phyloP scores from a whole-genome alignment of 37 sponge, comb jelly and placozoan species.

The Aplysina aerophoba region DNA sequence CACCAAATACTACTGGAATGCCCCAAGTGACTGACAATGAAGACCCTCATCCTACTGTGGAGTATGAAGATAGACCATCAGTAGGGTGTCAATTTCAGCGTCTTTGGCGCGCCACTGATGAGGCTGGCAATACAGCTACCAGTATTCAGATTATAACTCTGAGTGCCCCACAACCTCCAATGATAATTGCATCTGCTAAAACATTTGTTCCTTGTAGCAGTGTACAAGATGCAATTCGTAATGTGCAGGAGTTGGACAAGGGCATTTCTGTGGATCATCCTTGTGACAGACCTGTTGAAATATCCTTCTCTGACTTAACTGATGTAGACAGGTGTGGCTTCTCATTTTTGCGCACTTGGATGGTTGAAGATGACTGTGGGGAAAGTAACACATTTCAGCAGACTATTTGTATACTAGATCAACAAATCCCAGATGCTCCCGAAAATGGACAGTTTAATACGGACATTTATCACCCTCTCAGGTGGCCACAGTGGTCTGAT shows the following conservation, averaged over 20 bases:
- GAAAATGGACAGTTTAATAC: conserved; percentile 26
- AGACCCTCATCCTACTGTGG: background rate
- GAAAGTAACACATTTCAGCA: background rate
- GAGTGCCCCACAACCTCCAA: background rate
- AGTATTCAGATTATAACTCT: conserved; percentile 25
- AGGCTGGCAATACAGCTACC: conserved; percentile 42
- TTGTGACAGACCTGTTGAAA: conserved; percentile 24
- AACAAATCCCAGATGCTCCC: conserved; percentile 7
- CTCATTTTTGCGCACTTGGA: conserved; percentile 13
- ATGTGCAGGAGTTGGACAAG: background rate
- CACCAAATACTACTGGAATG: conserved; percentile 28
- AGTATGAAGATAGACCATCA: conserved; percentile 35
- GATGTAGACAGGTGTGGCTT: conserved; percentile 25
- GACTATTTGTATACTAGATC: conserved; percentile 10
- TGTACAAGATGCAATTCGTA: background rate
- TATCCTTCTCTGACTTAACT: conserved; percentile 3
- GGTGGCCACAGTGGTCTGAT: conserved; percentile 29
- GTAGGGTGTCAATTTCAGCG: conserved; percentile 23
- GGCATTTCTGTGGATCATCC: background rate
- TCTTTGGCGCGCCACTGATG: conserved; percentile 46
- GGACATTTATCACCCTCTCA: background rate
- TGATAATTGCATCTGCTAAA: background rate
- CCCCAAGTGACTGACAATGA: conserved; percentile 35
- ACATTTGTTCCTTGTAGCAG: conserved; percentile 16
- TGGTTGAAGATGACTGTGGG: conserved; percentile 26